These are phyloP conservation scores for Spea bombifrons DNA, from an alignment of 2,113 vertebrate genomes.

Conservation along the genomic window DNA sequence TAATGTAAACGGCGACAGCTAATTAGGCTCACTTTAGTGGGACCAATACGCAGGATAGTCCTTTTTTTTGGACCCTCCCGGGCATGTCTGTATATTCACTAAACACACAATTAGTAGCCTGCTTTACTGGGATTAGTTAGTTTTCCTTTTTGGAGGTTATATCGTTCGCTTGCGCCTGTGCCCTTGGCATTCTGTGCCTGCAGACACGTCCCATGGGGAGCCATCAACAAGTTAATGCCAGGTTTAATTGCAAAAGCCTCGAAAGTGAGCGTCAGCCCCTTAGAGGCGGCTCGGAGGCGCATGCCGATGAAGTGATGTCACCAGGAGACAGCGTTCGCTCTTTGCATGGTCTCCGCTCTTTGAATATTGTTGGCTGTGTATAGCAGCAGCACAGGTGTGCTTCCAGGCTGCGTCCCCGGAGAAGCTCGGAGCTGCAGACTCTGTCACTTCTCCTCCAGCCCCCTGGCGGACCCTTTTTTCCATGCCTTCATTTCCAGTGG, in stretches of 20 bases:
- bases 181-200: no score
- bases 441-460: conserved; percentile 17
- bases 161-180: neutral
- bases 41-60: no score
- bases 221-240: conserved; percentile 22
- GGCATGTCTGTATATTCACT: no score
- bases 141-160: neutral
- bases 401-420: neutral
- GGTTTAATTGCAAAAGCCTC: conserved; percentile 34
- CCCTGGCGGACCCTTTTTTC: conserved; percentile 19
- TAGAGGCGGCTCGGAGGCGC: conserved; percentile 23
- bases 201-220: neutral
- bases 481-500: conserved; percentile 42
- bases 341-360: conserved; percentile 14
- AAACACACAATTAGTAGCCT: no score
- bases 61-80: no score
- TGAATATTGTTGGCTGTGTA: conserved; percentile 28
- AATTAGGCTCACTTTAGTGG: no score
- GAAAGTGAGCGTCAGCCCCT: conserved; percentile 12
- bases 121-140: no score
- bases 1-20: no score
- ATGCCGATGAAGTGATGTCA: conserved; percentile 49
- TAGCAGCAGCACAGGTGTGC: conserved; percentile 44
- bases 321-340: conserved; percentile 14
- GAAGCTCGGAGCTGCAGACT: conserved; percentile 10